Conservation (phyloP, 2,888 invertebrate genomes). For the Tineola bisselliella region DNA sequence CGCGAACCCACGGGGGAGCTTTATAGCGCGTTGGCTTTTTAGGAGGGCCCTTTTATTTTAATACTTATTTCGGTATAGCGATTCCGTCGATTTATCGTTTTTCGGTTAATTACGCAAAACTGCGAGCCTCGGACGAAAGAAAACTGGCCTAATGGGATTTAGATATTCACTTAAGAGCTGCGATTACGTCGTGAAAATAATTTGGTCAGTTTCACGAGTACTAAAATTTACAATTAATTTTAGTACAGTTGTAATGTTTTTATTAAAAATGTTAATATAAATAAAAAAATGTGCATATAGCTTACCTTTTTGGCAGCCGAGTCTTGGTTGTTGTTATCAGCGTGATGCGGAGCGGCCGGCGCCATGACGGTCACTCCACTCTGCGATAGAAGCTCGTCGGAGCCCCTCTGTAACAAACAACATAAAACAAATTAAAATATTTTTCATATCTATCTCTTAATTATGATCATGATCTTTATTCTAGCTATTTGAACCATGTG, state of each 20-base stretch:
- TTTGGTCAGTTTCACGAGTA: conserved; percentile 28
- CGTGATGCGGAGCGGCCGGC: conserved; percentile 87
- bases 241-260: conserved; percentile 8
- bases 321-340: conserved; percentile 92
- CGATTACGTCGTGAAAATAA: conserved; percentile 14
- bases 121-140: conserved; percentile 20
- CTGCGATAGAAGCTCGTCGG: conserved; percentile 96
- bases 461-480: neutral
- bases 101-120: conserved; percentile 33
- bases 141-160: conserved; percentile 25
- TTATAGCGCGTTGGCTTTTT: conserved; percentile 57
- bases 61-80: conserved; percentile 44
- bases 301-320: conserved; percentile 89
- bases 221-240: conserved; percentile 12
- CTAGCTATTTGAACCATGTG: neutral
- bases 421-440: conserved; percentile 17
- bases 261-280: neutral
- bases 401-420: conserved; percentile 83
- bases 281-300: neutral
- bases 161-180: conserved; percentile 14
- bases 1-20: conserved; percentile 46
- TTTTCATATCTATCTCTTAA: conserved; percentile 6
- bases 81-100: conserved; percentile 51
- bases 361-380: conserved; percentile 94
- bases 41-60: conserved; percentile 54